Evolutionary conservation across 1,140 invertebrate genomes (phyloP), one percentile per base, ranked within the genome.

Genomic region (Scaptomyza graminum): DNA sequence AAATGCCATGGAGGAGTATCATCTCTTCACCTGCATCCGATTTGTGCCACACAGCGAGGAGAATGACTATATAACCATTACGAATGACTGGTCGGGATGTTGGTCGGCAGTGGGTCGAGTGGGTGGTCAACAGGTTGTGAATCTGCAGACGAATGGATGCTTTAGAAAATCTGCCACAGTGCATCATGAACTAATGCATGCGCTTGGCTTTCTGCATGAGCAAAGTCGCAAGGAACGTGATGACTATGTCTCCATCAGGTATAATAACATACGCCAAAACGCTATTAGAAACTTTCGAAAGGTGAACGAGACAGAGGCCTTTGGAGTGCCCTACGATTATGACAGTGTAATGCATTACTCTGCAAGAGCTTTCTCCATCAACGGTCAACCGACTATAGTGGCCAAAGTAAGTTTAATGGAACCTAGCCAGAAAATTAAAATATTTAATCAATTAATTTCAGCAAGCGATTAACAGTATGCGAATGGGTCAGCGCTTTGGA

Each of bases 191-290:
- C 90, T 97, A 64, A 95, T 97, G 93, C 97, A 98, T 76, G 95
- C 95, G 0, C 76, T 96, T n/a, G 97, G 97, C 1, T 97, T 97
- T 90, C 93, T 96, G 81, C 97, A 98, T 91, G 96, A 97, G 82
- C 97, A 97, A 81, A 96, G 95, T 74, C 93, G 96, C 15, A 93
- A 91, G 8, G 96, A 97, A 72, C 92, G 97, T 12, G 96, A 97
- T 80, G 92, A 95, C 16, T 95, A 93, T 81, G 94, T 97, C 0
- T 91, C 74, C 0, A 94, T 97, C 18, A 90, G 94, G 15, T 96
- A 94, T 91, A 69, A 70, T 8, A 90, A 82, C 59, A 70, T 87
- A n/a, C 56, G 47, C n/a, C 11, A 62, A 94, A 94, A 94, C 13
- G 92, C 93, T 2, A 91, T 94, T 71, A 92, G 91, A 16, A 96